Base-by-base conservation (phyloP, 1,140 invertebrate genomes). In the Melanaphis sacchari region DNA sequence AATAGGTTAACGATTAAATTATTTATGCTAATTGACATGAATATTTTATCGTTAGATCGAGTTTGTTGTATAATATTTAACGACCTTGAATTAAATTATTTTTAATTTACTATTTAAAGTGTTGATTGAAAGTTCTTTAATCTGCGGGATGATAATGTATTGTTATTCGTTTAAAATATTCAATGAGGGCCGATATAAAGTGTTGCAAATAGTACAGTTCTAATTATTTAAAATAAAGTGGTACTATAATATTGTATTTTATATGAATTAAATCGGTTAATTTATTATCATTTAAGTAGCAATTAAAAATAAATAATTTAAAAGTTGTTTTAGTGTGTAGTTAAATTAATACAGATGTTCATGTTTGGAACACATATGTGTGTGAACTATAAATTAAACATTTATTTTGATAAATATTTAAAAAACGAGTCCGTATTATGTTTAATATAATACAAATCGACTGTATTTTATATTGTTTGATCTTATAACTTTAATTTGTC, bases 41-140 rank as follows among this genome's bases (percentile, higher is more conserved):
- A n/a, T 76, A 76, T 76, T 66, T 59, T 31, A 40, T 90, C 52
- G n/a, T 90, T 54, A 52, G 49, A 38, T 89, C 38, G 38, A 84
- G 84, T 31, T 43, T 38, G 41, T 87, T 18, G 40, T 87, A 52
- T 90, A 54, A 22, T 49, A 46, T 31, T 87, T 38, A 52, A 88
- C 46, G 43, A 36, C 38, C 15, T 87, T 87, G 36, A 88, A 52
- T 88, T 52, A 88, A 2, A 88, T 31, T 49, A 31, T 88, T 88
- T 88, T 88, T 87, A 88, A 38, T 88, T 88, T 46, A 38, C 46
- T 49, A 49, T 49, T 88, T 52, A 88, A 88, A 88, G 87, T 49
- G 87, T 88, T 88, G 36, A 88, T 88, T 38, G 36, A 88, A 49
- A 24, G 21, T 1, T 59, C 9, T 54, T 87, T 90, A 9, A 54